phyloP scores from a whole-genome alignment of 2,113 vertebrate species.

The Cheirogaleus medius region DNA sequence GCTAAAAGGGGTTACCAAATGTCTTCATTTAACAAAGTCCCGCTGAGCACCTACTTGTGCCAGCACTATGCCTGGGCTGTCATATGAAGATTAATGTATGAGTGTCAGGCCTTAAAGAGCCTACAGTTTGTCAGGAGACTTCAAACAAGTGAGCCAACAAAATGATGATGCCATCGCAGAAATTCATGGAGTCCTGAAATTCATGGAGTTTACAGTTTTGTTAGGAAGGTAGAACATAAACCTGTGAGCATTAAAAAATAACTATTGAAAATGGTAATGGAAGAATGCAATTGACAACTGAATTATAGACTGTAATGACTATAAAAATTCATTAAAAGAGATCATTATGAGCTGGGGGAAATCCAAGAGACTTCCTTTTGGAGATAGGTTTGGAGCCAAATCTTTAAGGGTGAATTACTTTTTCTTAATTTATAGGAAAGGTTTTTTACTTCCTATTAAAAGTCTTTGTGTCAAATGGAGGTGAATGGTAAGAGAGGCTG shows the following conservation, averaged over 20 bases:
- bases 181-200: neutral
- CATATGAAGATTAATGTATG: neutral
- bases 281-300: neutral
- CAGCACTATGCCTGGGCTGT: neutral
- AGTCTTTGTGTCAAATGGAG: slow-evolving; percentile 14
- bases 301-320: slow-evolving; percentile 5
- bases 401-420: slow-evolving; percentile 50
- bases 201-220: neutral
- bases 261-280: neutral
- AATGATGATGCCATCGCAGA: neutral
- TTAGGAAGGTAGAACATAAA: neutral
- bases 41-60: neutral
- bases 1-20: neutral
- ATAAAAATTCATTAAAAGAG: slow-evolving; percentile 15
- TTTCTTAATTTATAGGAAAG: neutral
- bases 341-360: neutral
- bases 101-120: neutral
- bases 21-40: slow-evolving; percentile 20
- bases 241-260: neutral
- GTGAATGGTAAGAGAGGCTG: neutral
- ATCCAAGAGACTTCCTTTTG: slow-evolving; percentile 34
- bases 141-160: neutral
- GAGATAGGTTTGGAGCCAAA: slow-evolving; percentile 23
- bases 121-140: neutral
- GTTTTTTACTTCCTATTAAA: slow-evolving; percentile 43